These are phyloP conservation scores for Eupristina koningsbergeri DNA, from an alignment of 1,140 invertebrate species.

Conservation along the genomic window DNA sequence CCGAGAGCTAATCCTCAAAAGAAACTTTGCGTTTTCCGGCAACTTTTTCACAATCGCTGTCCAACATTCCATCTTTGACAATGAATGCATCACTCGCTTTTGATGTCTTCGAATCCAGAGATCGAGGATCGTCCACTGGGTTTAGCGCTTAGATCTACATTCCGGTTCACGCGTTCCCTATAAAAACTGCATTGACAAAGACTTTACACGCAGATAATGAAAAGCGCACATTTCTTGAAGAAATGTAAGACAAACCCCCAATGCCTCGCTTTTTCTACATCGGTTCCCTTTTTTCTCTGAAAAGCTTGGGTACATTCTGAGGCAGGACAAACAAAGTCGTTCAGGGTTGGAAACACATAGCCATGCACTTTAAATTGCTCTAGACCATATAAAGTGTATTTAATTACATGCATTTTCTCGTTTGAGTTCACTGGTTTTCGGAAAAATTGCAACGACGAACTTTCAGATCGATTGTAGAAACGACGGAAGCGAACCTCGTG, in stretches of 20 bases:
- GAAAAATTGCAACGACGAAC: background rate
- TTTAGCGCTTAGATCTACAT: conserved; percentile 9
- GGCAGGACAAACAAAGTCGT: background rate
- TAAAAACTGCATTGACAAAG: conserved; percentile 39
- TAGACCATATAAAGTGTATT: conserved; percentile 28
- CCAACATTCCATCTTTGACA: background rate
- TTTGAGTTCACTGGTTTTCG: background rate
- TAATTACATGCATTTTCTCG: conserved; percentile 1
- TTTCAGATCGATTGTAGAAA: background rate
- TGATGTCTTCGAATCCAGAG: background rate
- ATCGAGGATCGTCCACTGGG: background rate
- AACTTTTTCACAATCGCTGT: background rate
- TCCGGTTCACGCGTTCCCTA: conserved; percentile 3
- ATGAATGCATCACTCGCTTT: background rate
- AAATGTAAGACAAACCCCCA: background rate
- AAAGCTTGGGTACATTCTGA: background rate
- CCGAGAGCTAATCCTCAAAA: background rate
- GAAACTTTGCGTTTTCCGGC: background rate
- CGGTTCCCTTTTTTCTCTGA: background rate
- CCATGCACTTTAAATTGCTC: background rate
- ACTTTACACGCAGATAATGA: conserved; percentile 34
- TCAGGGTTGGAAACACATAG: background rate
- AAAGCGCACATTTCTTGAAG: conserved; percentile 16
- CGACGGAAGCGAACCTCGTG: background rate
- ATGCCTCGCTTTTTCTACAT: background rate